These are phyloP conservation scores for Phalera bucephala DNA, from an alignment of 2,888 invertebrate species.

Conservation along the genomic window DNA sequence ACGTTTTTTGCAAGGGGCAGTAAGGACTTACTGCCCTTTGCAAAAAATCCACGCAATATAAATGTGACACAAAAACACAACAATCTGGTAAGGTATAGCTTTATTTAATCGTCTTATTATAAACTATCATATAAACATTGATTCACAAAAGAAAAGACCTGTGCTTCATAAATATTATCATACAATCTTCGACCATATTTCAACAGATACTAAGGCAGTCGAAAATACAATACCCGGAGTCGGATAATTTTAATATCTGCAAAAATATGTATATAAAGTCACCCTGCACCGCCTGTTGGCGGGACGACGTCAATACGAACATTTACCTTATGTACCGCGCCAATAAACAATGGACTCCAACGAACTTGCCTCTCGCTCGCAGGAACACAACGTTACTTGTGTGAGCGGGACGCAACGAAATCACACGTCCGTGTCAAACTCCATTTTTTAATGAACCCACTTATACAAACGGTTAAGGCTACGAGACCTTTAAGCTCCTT, in stretches of 20 bases:
- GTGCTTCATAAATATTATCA: slow-evolving; percentile 35
- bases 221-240: background rate
- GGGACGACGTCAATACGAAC: slow-evolving; percentile 12
- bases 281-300: slow-evolving; percentile 9
- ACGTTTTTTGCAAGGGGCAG: too few species aligned
- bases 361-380: too few species aligned
- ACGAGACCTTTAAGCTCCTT: too few species aligned
- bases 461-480: slow-evolving; percentile 34
- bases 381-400: too few species aligned
- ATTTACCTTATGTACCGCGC: slow-evolving; percentile 31
- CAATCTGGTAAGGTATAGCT: slow-evolving; percentile 34
- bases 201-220: slow-evolving; percentile 28
- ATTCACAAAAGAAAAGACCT: slow-evolving; percentile 36
- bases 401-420: too few species aligned
- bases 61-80: too few species aligned
- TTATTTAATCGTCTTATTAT: slow-evolving; percentile 34
- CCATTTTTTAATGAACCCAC: too few species aligned
- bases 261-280: slow-evolving; percentile 32
- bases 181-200: slow-evolving; percentile 23
- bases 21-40: too few species aligned
- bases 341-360: too few species aligned
- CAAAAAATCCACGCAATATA: too few species aligned
- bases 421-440: too few species aligned
- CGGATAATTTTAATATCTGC: slow-evolving; percentile 30
- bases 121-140: slow-evolving; percentile 41